Conservation (phyloP, 92 coral and sea anemone genomes). For the Nematostella vectensis region DNA sequence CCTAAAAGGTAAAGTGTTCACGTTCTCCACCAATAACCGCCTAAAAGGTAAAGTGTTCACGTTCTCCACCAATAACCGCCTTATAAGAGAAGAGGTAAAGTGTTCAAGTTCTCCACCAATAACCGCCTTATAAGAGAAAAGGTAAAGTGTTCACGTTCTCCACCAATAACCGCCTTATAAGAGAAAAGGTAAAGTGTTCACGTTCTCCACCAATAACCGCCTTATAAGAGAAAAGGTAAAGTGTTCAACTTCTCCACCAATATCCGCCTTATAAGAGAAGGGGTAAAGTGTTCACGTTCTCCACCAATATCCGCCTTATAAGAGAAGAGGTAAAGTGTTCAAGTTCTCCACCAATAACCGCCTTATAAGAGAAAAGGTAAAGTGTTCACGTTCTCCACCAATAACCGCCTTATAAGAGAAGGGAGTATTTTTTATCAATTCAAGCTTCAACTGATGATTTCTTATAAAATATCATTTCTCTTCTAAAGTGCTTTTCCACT, state of each 20-base stretch:
- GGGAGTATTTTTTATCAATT: not conserved
- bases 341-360: constrained; percentile 39
- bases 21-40: constrained; percentile 39
- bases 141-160: constrained; percentile 37
- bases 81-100: constrained; percentile 44
- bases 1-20: constrained; percentile 40
- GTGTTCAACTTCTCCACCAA: constrained; percentile 34
- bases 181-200: constrained; percentile 37
- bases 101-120: constrained; percentile 32
- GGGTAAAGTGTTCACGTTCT: constrained; percentile 40
- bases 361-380: constrained; percentile 43
- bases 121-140: constrained; percentile 38
- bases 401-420: not conserved
- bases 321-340: constrained; percentile 36
- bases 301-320: constrained; percentile 42
- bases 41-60: constrained; percentile 39
- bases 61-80: constrained; percentile 42
- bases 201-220: constrained; percentile 39
- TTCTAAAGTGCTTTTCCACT: no score
- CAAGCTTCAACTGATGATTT: no score
- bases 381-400: no score
- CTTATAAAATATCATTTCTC: no score
- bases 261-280: constrained; percentile 33
- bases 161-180: constrained; percentile 41
- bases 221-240: constrained; percentile 44